A percentile compares a stretch with the other conserved stretches of the same genome.
Evolutionary conservation across 2,888 invertebrate species (phyloP).

Genomic region (Smittia sp.): DNA sequence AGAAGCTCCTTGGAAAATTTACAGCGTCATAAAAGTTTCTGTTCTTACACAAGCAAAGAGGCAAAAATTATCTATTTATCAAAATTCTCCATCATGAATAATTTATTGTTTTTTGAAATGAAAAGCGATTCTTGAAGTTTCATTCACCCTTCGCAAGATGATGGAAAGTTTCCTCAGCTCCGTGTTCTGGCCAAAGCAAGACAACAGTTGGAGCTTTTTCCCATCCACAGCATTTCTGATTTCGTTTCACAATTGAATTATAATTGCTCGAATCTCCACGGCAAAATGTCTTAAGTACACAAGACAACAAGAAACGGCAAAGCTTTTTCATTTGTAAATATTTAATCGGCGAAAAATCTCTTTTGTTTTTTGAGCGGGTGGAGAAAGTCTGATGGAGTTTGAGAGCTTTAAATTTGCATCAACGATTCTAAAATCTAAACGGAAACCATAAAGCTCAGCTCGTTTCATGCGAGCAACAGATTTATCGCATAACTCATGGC

Average conservation of each 20-base stretch:
- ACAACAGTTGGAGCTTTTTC: conserved; percentile 6
- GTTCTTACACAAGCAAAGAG: neutral
- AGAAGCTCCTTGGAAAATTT: conserved; percentile 1
- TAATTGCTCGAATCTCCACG: conserved; percentile 5
- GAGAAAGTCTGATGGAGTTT: too few relatives aligned
- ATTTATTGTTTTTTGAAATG: neutral
- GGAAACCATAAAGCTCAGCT: too few relatives aligned
- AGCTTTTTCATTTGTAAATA: conserved; percentile 15
- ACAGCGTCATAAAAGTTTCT: neutral
- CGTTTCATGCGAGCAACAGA: too few relatives aligned
- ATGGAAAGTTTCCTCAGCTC: neutral
- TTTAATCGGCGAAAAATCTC: neutral
- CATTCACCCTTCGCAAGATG: neutral
- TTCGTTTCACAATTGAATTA: conserved; percentile 15
- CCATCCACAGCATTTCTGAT: neutral
- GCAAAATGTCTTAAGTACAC: neutral
- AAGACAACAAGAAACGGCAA: neutral
- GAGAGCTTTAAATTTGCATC: too few relatives aligned
- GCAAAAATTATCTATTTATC: neutral
- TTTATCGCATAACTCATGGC: too few relatives aligned
- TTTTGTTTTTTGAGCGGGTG: neutral
- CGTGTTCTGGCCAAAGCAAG: neutral
- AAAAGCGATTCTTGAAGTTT: neutral
- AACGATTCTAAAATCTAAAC: too few relatives aligned
- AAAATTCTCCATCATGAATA: neutral